A percentile compares a stretch with the other conserved stretches of the same genome.
Conservation (phyloP, 2,797 vertebrate species). For the Poeciliopsis gracilis region DNA sequence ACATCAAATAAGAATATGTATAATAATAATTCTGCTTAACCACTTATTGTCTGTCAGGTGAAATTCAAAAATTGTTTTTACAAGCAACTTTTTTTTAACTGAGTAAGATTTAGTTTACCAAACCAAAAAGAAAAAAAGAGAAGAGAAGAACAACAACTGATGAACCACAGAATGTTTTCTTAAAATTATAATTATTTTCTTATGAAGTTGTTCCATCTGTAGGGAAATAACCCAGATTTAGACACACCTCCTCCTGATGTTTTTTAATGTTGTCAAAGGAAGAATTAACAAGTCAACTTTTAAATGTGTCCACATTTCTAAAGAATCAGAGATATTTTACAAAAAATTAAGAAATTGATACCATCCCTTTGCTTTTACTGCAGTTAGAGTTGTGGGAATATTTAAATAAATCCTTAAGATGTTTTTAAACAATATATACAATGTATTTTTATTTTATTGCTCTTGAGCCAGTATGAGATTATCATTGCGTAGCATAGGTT, state of each 20-base stretch:
- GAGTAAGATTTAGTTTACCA: not conserved
- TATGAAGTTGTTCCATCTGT: not conserved
- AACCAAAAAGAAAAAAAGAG: not conserved
- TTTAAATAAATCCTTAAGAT: too few relatives aligned
- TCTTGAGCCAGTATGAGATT: not conserved
- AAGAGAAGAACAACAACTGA: not conserved
- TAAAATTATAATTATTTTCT: not conserved
- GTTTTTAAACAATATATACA: not conserved
- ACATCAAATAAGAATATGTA: not conserved
- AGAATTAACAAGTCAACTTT: not conserved
- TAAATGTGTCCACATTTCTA: not conserved
- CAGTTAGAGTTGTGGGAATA: too few relatives aligned
- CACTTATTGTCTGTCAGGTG: not conserved
- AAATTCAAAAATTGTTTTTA: not conserved
- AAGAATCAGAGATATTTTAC: too few relatives aligned
- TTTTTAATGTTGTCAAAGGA: not conserved
- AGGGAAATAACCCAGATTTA: not conserved
- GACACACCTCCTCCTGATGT: not conserved
- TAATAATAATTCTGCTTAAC: not conserved
- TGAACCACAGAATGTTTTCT: not conserved
- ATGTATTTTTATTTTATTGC: not conserved
- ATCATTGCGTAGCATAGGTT: not conserved
- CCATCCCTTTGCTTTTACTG: too few relatives aligned
- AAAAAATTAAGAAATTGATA: too few relatives aligned
- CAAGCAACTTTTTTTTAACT: not conserved